Percentiles rank a stretch among this genome's conserved stretches.
Evolutionary conservation across 2,888 invertebrate genomes (phyloP).

Genomic region (Ennomos quercinarius): DNA sequence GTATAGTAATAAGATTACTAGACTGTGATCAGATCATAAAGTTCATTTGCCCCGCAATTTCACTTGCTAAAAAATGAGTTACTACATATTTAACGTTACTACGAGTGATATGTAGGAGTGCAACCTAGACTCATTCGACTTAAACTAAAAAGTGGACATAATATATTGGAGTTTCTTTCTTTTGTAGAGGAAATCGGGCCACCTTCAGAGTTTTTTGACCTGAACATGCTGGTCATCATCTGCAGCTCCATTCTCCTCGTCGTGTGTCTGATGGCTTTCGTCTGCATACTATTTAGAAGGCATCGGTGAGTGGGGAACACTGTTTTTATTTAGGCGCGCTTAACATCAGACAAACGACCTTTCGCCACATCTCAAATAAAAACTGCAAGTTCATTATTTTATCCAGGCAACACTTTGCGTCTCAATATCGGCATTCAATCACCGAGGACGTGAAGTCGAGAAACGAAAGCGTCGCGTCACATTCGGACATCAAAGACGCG

Average conservation of each 20-base stretch:
- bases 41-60: too few species aligned
- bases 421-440: conserved; percentile 78
- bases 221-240: conserved; percentile 81
- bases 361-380: too few species aligned
- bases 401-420: conserved; percentile 70
- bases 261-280: conserved; percentile 74
- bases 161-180: background rate
- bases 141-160: too few species aligned
- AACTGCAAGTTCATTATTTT: background rate
- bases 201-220: conserved; percentile 75
- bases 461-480: conserved; percentile 73
- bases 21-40: too few species aligned
- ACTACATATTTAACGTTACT: too few species aligned
- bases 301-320: conserved; percentile 65
- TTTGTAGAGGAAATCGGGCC: conserved; percentile 78
- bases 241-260: conserved; percentile 78
- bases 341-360: too few species aligned
- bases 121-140: too few species aligned
- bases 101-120: too few species aligned
- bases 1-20: too few species aligned
- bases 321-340: too few species aligned
- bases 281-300: conserved; percentile 74
- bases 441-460: conserved; percentile 78
- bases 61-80: too few species aligned
- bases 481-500: conserved; percentile 70